phyloP scores from a whole-genome alignment of 1,140 invertebrate species.

The Papilio helenus region DNA sequence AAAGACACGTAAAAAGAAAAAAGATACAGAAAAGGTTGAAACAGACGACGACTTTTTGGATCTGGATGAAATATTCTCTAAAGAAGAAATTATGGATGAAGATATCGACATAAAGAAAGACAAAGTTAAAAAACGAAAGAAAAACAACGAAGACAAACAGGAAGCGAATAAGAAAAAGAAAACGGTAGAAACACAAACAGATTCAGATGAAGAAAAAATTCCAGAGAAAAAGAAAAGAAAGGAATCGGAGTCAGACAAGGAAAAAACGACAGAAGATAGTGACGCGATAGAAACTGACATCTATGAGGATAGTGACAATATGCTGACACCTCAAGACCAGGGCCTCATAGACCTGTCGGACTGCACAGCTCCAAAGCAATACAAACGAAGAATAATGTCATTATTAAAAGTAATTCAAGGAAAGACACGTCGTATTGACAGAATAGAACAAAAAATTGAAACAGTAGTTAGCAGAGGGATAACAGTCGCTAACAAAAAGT shows the following conservation, averaged over 20 bases:
- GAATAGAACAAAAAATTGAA: conserved; percentile 60
- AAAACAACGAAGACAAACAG: conserved; percentile 31
- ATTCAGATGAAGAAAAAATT: background rate
- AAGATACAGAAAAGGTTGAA: background rate
- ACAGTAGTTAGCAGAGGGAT: conserved; percentile 64
- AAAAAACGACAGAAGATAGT: conserved; percentile 58
- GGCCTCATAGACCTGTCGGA: conserved; percentile 62
- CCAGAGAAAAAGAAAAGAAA: conserved; percentile 34
- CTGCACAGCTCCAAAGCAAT: conserved; percentile 57
- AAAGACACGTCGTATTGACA: conserved; percentile 52
- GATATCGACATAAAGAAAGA: background rate
- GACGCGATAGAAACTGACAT: conserved; percentile 70
- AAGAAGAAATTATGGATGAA: background rate
- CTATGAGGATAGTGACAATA: conserved; percentile 54
- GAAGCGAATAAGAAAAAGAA: background rate
- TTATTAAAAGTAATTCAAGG: conserved; percentile 58
- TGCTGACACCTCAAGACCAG: conserved; percentile 60
- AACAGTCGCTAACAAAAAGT: conserved; percentile 61
- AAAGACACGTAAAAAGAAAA: conserved; percentile 36
- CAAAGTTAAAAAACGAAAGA: conserved; percentile 11
- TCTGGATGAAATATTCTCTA: background rate
- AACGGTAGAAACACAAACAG: background rate
- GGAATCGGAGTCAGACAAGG: conserved; percentile 37
- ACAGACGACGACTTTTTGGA: background rate
- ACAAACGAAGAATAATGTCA: conserved; percentile 59